Conservation (phyloP, 2,113 vertebrate genomes). For the Trogon surrucura region DNA sequence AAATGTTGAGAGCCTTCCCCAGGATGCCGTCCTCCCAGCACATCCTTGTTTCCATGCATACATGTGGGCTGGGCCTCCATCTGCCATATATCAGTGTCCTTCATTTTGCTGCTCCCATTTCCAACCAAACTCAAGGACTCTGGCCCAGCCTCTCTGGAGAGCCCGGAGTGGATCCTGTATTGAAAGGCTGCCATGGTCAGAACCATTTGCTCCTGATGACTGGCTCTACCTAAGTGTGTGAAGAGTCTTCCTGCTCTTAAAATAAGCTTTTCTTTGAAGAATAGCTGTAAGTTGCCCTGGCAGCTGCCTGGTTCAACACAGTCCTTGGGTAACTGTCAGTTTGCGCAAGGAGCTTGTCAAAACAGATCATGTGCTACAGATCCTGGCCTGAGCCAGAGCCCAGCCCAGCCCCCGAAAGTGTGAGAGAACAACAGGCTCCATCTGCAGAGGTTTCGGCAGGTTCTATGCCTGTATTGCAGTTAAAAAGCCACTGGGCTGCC, state of each 20-base stretch:
- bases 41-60: neutral
- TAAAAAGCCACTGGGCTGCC: neutral
- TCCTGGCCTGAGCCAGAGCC: neutral
- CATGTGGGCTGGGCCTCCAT: accelerated
- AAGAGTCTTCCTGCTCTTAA: neutral
- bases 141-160: neutral
- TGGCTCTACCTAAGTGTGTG: neutral
- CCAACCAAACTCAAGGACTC: neutral
- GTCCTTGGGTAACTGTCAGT: neutral
- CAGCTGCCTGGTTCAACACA: neutral
- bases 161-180: neutral
- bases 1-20: neutral
- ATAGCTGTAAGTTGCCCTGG: neutral
- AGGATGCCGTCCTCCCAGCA: neutral
- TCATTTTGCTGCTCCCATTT: neutral
- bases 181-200: neutral
- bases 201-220: neutral
- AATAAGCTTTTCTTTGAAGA: neutral
- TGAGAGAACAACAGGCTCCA: neutral
- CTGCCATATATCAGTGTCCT: neutral
- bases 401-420: neutral
- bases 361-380: neutral
- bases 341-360: neutral
- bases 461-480: neutral
- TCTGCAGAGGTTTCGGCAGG: neutral